Percentiles rank a stretch among this genome's conserved stretches.
Conservation (phyloP, 1,140 invertebrate species). For the Drosophila burlai region DNA sequence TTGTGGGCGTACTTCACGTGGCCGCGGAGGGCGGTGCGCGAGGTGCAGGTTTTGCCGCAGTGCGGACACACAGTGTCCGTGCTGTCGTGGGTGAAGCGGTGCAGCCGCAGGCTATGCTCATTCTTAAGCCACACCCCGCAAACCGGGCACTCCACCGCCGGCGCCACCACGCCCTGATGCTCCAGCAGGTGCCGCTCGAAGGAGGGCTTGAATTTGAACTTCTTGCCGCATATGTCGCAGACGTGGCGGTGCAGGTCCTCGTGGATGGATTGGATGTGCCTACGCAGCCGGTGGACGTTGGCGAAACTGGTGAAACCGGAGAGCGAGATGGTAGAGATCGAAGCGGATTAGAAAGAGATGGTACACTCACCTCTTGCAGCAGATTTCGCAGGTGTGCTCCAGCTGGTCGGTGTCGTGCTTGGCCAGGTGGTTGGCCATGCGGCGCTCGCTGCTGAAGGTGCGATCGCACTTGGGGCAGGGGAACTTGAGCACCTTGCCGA, state of each 20-base stretch:
- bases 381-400: conserved; percentile 73
- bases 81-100: conserved; percentile 70
- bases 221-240: conserved; percentile 80
- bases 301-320: conserved; percentile 51
- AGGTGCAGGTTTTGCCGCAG: conserved; percentile 68
- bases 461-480: conserved; percentile 74
- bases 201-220: conserved; percentile 79
- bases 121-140: conserved; percentile 80
- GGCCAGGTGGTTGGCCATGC: conserved; percentile 63
- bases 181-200: conserved; percentile 73
- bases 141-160: conserved; percentile 67
- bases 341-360: conserved; percentile 1
- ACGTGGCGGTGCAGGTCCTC: conserved; percentile 74
- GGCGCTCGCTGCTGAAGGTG: conserved; percentile 66
- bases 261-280: conserved; percentile 77
- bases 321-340: background rate
- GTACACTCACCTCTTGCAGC: conserved; percentile 58
- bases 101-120: conserved; percentile 70
- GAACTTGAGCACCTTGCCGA: conserved; percentile 57
- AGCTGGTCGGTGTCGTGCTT: conserved; percentile 74
- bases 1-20: conserved; percentile 78
- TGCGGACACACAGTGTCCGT: conserved; percentile 65
- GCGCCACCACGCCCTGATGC: conserved; percentile 73
- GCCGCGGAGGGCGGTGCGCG: conserved; percentile 66
- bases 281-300: conserved; percentile 63